Evolutionary conservation across 2,888 invertebrate species (phyloP).

Genomic region (Anagyrus pseudococci): DNA sequence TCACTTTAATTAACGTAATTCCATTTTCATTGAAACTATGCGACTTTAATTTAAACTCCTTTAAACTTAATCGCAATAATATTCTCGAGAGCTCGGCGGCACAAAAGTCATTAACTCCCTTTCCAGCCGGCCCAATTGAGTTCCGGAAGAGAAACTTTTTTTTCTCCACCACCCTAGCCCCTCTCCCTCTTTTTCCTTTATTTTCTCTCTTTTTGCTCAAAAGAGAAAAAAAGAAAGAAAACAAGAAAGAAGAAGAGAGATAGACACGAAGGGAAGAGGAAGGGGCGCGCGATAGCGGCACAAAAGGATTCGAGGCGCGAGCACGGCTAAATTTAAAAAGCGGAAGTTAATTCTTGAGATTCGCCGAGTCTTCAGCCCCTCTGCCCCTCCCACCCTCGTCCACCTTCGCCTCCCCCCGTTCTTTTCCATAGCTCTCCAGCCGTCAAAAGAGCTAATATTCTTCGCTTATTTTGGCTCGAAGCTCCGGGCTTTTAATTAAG

Average conservation of each 20-base stretch:
- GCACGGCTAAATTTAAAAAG: conserved; percentile 37
- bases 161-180: too few species aligned
- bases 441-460: conserved; percentile 46
- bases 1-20: conserved; percentile 15
- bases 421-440: conserved; percentile 13
- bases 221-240: too few species aligned
- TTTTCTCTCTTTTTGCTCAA: too few species aligned
- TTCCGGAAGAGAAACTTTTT: conserved; percentile 30
- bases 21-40: background rate
- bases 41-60: conserved; percentile 1
- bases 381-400: too few species aligned
- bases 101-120: conserved; percentile 35
- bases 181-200: too few species aligned
- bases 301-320: too few species aligned
- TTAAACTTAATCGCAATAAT: conserved; percentile 29
- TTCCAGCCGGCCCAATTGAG: conserved; percentile 16
- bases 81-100: conserved; percentile 13
- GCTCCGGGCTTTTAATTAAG: conserved; percentile 57
- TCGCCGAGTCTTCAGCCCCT: conserved; percentile 33
- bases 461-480: conserved; percentile 45
- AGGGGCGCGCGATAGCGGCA: conserved; percentile 9
- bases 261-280: too few species aligned
- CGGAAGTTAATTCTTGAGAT: conserved; percentile 40
- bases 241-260: conserved; percentile 5
- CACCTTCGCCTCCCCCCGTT: too few species aligned